Conservation (phyloP, 2,797 vertebrate genomes). For the Phoebastria nigripes region DNA sequence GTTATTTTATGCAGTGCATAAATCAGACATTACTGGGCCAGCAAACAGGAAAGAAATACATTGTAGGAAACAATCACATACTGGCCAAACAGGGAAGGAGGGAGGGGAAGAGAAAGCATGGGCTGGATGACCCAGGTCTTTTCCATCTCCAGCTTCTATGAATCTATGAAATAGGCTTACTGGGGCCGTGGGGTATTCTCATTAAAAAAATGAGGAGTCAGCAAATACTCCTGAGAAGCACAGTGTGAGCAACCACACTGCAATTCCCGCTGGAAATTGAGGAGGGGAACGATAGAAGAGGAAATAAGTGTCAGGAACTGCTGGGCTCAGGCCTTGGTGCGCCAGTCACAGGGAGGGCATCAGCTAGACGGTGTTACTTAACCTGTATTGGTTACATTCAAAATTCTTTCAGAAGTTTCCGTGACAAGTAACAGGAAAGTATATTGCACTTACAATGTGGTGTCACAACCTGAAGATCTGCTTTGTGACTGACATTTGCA, state of each 20-base stretch:
- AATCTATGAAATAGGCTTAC: constrained; percentile 27
- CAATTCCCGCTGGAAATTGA: background rate
- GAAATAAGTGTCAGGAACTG: background rate
- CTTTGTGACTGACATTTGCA: background rate
- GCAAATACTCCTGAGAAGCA: background rate
- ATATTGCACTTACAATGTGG: accelerated
- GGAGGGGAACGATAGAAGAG: background rate
- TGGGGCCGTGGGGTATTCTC: constrained; percentile 5
- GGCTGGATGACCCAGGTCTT: background rate
- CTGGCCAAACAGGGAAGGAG: background rate
- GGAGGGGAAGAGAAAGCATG: background rate
- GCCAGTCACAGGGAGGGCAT: background rate
- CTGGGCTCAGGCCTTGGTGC: background rate
- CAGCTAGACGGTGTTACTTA: background rate
- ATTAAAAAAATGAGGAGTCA: constrained; percentile 8
- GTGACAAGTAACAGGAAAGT: background rate
- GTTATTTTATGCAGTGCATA: constrained; percentile 53
- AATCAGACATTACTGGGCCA: constrained; percentile 53
- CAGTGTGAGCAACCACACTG: background rate
- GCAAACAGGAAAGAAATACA: background rate
- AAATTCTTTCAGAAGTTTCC: background rate
- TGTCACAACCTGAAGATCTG: background rate
- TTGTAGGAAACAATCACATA: background rate
- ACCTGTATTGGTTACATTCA: background rate
- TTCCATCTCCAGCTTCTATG: background rate